Percentiles rank a stretch among this genome's conserved stretches.
Evolutionary conservation across 2,797 vertebrate genomes (phyloP).

Genomic region (Coregonus suidteri): DNA sequence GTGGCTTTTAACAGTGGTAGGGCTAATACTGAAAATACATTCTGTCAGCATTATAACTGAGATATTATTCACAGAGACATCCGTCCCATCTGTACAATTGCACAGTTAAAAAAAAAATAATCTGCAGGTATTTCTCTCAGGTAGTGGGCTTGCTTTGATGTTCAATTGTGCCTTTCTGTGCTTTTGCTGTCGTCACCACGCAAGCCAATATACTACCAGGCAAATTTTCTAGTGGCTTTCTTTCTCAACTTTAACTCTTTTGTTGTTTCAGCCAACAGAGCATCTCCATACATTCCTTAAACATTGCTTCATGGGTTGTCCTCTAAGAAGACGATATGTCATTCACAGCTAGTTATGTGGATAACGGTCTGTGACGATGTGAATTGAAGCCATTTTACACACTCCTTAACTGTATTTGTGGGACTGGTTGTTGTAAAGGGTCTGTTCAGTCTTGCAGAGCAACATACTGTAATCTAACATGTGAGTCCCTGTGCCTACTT

Average conservation of each 20-base stretch:
- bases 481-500: not conserved
- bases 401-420: not conserved
- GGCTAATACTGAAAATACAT: conserved; percentile 55
- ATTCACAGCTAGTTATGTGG: conserved; percentile 16
- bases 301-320: conserved; percentile 12
- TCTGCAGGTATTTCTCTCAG: conserved; percentile 38
- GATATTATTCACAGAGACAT: conserved; percentile 63
- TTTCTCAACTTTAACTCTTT: conserved; percentile 37
- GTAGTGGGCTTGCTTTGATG: conserved; percentile 14
- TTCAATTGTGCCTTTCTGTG: conserved; percentile 62
- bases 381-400: not conserved
- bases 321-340: conserved; percentile 63
- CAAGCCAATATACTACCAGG: conserved; percentile 49
- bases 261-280: conserved; percentile 56
- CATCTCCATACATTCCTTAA: conserved; percentile 74
- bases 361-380: not conserved
- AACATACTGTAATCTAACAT: not conserved
- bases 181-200: conserved; percentile 46
- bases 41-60: conserved; percentile 20
- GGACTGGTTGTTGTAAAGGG: not conserved
- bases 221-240: conserved; percentile 55
- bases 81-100: conserved; percentile 25
- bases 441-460: not conserved
- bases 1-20: conserved; percentile 26
- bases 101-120: conserved; percentile 12